These are phyloP conservation scores for Nixonia krombeini DNA, from an alignment of 1,140 invertebrate genomes.

Conservation along the genomic window DNA sequence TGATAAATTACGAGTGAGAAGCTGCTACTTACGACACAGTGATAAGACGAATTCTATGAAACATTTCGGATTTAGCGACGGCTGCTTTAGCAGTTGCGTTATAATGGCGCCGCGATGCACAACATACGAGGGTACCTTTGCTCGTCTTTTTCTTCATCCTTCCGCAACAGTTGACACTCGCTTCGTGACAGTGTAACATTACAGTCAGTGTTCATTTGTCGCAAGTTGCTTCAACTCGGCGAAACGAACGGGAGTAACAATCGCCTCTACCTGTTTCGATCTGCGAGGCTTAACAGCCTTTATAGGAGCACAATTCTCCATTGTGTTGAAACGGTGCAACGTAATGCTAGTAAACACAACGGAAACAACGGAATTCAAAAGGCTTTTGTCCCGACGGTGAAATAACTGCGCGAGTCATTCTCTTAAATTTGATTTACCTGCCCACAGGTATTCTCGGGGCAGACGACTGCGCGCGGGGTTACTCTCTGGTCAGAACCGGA, in stretches of 20 bases:
- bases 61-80: no score
- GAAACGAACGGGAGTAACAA: slow-evolving; percentile 38
- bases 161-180: slow-evolving; percentile 4
- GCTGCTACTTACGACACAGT: no score
- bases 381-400: slow-evolving; percentile 61
- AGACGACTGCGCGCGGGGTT: slow-evolving; percentile 7
- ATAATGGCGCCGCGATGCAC: no score
- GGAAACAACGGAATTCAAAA: slow-evolving; percentile 63
- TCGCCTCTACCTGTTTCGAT: slow-evolving; percentile 37
- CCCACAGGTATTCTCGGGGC: slow-evolving; percentile 29
- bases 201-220: slow-evolving; percentile 34
- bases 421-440: slow-evolving; percentile 69
- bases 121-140: no score
- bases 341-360: slow-evolving; percentile 61
- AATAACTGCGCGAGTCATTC: slow-evolving; percentile 68
- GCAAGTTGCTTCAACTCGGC: slow-evolving; percentile 18
- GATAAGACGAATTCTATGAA: no score
- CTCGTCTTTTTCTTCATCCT: no score
- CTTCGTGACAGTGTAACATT: slow-evolving; percentile 34
- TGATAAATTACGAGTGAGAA: no score
- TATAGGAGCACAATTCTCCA: slow-evolving; percentile 57
- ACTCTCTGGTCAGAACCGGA: slow-evolving; percentile 8
- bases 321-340: slow-evolving; percentile 56
- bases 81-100: no score
- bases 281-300: slow-evolving; percentile 41